Evolutionary conservation across 2,797 vertebrate species (phyloP), one percentile per base, ranked within the genome.

Genomic region (Tadarida brasiliensis): DNA sequence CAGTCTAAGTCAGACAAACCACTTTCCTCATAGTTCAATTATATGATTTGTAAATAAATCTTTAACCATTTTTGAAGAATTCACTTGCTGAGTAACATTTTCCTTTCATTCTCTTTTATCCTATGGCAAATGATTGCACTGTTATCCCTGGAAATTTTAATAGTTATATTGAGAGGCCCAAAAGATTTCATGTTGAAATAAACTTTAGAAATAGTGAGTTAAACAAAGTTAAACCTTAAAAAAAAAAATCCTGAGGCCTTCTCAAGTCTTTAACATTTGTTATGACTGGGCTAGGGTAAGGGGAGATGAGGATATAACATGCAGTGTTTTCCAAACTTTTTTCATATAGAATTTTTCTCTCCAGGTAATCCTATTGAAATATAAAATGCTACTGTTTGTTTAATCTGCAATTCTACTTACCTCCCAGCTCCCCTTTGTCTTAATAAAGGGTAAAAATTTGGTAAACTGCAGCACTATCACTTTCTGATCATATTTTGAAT

Each of bases 21-120:
- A 87, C 8, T 9, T 57, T 96, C 44, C 67, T 84, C n/a, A 80
- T 33, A 67, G 68, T 93, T 92, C 49, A 92, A 22, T 80, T 82
- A 61, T 22, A 77, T 57, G 30, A 61, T 85, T 88, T 89, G 20
- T 91, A 90, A 92, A 67, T 77, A 94, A 90, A 63, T 56, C 22
- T 94, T 80, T 81, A 7, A 90, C 68, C 80, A 9, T 65, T 84
- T 94, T 82, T 90, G 63, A 86, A 85, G 12, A 70, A 24, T 76
- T 80, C 56, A 76, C 9, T 87, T 22, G 49, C 47, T 87, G n/a
- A 74, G 49, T 49, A 84, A 90, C 22, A 87, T 74, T 80, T 96
- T 89, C 76, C 51, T 76, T 93, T 91, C 4, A 71, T 87, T 92
- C 7, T 87, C 35, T 87, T 96, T 92, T 76, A 83, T 70, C 56